phyloP scores from a whole-genome alignment of 2,888 invertebrate species.

The Noctua pronuba region DNA sequence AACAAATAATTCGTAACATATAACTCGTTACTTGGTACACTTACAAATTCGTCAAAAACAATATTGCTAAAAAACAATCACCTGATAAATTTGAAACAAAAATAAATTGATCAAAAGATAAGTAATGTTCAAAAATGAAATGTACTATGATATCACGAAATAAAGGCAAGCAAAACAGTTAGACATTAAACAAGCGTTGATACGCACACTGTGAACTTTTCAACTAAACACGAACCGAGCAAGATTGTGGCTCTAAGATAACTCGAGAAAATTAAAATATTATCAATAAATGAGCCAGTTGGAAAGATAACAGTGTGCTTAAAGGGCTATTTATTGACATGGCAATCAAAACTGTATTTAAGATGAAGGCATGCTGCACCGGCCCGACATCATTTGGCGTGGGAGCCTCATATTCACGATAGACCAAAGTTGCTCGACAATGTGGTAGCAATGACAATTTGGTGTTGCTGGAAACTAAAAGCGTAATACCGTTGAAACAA shows the following conservation, averaged over 20 bases:
- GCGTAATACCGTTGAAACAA: neutral
- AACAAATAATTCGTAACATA: neutral
- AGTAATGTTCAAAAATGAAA: slow-evolving; percentile 48
- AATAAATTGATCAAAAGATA: neutral
- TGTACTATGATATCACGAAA: slow-evolving; percentile 54
- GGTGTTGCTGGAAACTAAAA: neutral
- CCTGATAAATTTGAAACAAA: neutral
- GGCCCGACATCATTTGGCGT: neutral
- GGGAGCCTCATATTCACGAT: neutral
- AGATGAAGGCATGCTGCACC: neutral
- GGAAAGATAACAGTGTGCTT: slow-evolving; percentile 39
- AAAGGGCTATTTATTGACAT: slow-evolving; percentile 45
- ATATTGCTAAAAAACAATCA: neutral
- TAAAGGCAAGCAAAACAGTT: slow-evolving; percentile 68
- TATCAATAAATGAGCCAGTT: neutral
- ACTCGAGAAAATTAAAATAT: neutral
- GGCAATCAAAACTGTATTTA: neutral
- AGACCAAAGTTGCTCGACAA: neutral
- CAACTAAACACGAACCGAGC: neutral
- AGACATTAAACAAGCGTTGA: slow-evolving; percentile 59
- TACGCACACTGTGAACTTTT: slow-evolving; percentile 45
- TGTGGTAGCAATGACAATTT: neutral
- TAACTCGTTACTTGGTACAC: neutral
- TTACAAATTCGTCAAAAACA: slow-evolving; percentile 2
- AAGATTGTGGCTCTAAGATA: neutral